Percentiles rank a stretch among this genome's conserved stretches.
These are phyloP conservation scores for Wasmannia auropunctata DNA, from an alignment of 1,140 invertebrate genomes.

Conservation along the genomic window DNA sequence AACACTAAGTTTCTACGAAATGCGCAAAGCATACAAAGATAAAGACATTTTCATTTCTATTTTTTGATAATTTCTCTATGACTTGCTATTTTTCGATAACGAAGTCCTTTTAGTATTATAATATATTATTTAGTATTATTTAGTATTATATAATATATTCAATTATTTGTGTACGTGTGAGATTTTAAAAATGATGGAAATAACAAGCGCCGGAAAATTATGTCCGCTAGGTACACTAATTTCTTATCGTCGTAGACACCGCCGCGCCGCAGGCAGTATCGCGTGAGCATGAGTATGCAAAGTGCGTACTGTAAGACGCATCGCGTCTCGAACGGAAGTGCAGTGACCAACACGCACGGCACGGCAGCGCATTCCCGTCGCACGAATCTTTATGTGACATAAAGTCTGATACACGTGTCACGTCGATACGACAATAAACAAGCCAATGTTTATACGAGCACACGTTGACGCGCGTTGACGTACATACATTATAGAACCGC, in stretches of 20 bases:
- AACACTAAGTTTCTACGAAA: neutral
- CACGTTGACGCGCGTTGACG: slow-evolving; percentile 25
- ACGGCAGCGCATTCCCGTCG: slow-evolving; percentile 41
- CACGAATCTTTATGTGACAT: slow-evolving; percentile 56
- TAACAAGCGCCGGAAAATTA: neutral
- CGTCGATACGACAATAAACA: slow-evolving; percentile 63
- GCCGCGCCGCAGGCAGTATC: neutral
- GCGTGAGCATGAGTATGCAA: slow-evolving; percentile 20
- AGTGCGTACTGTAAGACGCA: slow-evolving; percentile 11
- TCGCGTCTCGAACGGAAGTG: slow-evolving; percentile 59
- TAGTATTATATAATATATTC: no score
- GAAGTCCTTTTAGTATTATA: neutral
- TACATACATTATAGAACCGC: slow-evolving; percentile 6
- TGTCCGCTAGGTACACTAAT: neutral
- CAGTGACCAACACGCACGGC: slow-evolving; percentile 51
- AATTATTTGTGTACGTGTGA: neutral
- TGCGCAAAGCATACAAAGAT: no score
- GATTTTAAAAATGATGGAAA: neutral
- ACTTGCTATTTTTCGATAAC: neutral
- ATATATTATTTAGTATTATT: no score
- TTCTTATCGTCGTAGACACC: neutral
- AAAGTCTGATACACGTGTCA: slow-evolving; percentile 53
- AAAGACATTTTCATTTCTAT: neutral
- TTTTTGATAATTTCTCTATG: neutral
- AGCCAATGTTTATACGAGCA: slow-evolving; percentile 41